Evolutionary conservation across 2,888 invertebrate genomes (phyloP).

Genomic region (Sarcophaga carnaria): DNA sequence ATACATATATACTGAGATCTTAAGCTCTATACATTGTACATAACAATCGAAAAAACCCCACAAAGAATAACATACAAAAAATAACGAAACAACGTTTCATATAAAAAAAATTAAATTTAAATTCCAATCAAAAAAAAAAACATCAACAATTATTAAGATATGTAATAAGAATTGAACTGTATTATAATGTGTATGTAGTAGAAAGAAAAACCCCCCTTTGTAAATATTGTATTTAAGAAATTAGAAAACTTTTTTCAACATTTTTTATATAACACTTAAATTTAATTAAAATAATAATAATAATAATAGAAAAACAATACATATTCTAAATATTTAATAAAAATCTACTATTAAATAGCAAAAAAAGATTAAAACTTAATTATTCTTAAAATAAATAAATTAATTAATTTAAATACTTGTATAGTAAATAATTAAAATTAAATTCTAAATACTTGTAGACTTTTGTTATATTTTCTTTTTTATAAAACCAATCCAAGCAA

Average conservation of each 20-base stretch:
- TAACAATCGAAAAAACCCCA: not conserved
- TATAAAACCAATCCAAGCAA: not conserved
- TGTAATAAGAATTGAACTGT: too few species aligned
- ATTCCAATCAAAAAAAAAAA: conserved; percentile 5
- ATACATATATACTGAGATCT: too few species aligned
- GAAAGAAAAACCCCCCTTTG: too few species aligned
- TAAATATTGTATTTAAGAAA: too few species aligned
- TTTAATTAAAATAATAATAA: too few species aligned
- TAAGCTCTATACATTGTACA: not conserved
- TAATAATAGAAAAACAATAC: too few species aligned
- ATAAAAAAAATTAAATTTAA: not conserved
- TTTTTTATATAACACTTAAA: too few species aligned
- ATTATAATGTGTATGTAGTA: too few species aligned
- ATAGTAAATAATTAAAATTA: not conserved
- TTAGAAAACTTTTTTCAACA: too few species aligned
- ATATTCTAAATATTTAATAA: too few species aligned
- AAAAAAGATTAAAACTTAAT: too few species aligned
- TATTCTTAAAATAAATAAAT: not conserved
- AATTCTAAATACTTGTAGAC: not conserved
- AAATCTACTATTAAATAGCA: too few species aligned
- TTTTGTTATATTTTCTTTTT: not conserved
- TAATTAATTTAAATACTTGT: conserved; percentile 15
- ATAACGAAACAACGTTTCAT: conserved; percentile 4
- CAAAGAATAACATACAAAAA: not conserved
- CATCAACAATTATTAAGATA: not conserved